Conservation (phyloP, 2,888 invertebrate species). For the Augochlorella aurata region DNA sequence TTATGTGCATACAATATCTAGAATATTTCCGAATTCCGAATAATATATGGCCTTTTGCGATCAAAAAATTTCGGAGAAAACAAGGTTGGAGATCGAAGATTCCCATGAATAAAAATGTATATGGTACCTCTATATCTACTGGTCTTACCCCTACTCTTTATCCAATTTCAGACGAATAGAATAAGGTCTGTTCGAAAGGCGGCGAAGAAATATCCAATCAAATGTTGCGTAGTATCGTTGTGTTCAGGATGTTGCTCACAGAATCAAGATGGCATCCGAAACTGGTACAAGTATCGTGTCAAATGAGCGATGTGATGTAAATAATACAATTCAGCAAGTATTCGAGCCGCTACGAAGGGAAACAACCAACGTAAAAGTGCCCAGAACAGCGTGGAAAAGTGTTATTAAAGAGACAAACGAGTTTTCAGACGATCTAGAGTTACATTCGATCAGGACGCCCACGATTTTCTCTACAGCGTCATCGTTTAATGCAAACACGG, state of each 20-base stretch:
- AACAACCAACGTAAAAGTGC: conserved; percentile 51
- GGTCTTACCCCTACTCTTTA: conserved; percentile 60
- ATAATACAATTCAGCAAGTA: conserved; percentile 70
- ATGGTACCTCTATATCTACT: conserved; percentile 68
- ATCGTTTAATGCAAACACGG: conserved; percentile 66
- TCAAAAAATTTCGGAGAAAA: conserved; percentile 52
- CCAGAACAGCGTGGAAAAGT: conserved; percentile 54
- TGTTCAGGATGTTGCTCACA: conserved; percentile 68
- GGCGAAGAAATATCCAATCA: conserved; percentile 66
- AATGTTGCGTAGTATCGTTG: conserved; percentile 67
- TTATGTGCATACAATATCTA: not conserved
- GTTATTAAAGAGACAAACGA: conserved; percentile 51
- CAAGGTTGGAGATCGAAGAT: conserved; percentile 62
- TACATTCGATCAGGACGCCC: conserved; percentile 73
- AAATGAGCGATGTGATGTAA: conserved; percentile 80
- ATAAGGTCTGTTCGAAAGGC: conserved; percentile 59
- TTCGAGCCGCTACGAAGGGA: conserved; percentile 50
- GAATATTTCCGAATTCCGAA: not conserved
- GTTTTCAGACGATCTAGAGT: conserved; percentile 40
- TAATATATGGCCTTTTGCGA: conserved; percentile 1
- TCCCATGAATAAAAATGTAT: conserved; percentile 63
- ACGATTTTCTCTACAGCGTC: conserved; percentile 75
- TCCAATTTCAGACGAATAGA: conserved; percentile 56
- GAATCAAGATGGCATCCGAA: conserved; percentile 82
- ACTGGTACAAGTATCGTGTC: conserved; percentile 80